Conservation (phyloP, 2,888 invertebrate species). For the Piscicola geometra region DNA sequence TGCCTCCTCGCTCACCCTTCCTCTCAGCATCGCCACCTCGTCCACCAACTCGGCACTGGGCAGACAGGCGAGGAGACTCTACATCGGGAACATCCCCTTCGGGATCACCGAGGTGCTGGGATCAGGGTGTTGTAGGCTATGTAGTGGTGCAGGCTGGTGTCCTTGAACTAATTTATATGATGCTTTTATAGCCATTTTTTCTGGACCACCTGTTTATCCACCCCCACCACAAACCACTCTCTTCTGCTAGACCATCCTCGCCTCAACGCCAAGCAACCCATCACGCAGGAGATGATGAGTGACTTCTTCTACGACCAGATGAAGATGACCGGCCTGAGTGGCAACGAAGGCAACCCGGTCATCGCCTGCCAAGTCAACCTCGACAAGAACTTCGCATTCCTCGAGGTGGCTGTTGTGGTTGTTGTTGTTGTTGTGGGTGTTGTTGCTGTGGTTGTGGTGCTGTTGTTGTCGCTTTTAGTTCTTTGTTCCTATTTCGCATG, state of each 20-base stretch:
- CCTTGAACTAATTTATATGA: too few relatives aligned
- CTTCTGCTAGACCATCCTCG: too few relatives aligned
- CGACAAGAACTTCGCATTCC: conserved; percentile 98
- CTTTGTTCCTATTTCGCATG: too few relatives aligned
- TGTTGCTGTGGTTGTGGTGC: background rate
- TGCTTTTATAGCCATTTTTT: too few relatives aligned
- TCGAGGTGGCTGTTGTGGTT: conserved; percentile 75
- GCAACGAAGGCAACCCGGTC: conserved; percentile 96
- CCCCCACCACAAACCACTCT: too few relatives aligned
- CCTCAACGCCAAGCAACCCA: too few relatives aligned
- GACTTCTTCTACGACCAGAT: conserved; percentile 97
- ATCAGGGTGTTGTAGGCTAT: too few relatives aligned
- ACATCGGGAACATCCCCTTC: conserved; percentile 95
- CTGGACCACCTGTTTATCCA: too few relatives aligned
- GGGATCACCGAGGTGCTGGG: conserved; percentile 73
- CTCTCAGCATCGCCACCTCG: conserved; percentile 87
- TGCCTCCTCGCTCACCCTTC: conserved; percentile 45
- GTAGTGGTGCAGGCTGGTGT: too few relatives aligned
- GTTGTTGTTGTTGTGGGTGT: background rate
- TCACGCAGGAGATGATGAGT: conserved; percentile 73
- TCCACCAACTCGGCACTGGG: conserved; percentile 95
- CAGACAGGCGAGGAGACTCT: conserved; percentile 79
- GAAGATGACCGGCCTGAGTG: conserved; percentile 92
- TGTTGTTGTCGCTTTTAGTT: background rate
- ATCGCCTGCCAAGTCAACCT: conserved; percentile 96